Conservation (phyloP, 35 echinoderm and acorn worm species). For the Heliocidaris erythrogramma region DNA sequence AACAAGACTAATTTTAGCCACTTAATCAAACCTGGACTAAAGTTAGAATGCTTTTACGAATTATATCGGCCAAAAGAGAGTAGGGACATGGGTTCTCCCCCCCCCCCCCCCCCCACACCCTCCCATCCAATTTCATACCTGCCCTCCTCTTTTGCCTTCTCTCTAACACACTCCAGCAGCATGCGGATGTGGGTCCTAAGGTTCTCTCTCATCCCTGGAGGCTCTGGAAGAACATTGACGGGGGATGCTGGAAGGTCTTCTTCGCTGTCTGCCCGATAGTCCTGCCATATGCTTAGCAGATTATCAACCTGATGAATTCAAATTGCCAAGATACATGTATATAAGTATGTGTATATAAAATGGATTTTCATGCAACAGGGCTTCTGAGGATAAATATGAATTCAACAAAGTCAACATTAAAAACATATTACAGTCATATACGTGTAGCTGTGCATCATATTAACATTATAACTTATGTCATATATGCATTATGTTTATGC, state of each 20-base stretch:
- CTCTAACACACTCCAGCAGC: conserved; percentile 81
- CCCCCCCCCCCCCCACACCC: too few relatives aligned
- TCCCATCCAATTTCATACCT: conserved; percentile 40
- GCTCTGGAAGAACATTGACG: conserved; percentile 65
- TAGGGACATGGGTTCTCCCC: background rate
- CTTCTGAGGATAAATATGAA: background rate
- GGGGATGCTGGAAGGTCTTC: background rate
- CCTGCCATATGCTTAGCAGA: conserved; percentile 92
- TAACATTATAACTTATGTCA: too few relatives aligned
- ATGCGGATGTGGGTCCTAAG: conserved; percentile 76
- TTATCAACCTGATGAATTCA: conserved; percentile 65
- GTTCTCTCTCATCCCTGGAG: conserved; percentile 81
- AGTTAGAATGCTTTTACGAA: too few relatives aligned
- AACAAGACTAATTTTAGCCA: too few relatives aligned
- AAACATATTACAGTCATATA: too few relatives aligned
- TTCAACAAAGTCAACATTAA: background rate
- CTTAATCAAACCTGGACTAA: too few relatives aligned
- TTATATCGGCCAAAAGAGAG: too few relatives aligned
- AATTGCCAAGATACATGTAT: background rate
- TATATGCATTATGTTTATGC: too few relatives aligned
- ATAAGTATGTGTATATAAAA: background rate
- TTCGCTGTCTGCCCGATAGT: conserved; percentile 70
- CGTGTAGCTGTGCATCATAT: too few relatives aligned
- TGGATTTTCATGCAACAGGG: background rate
- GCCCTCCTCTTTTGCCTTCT: conserved; percentile 75